Base-by-base conservation (phyloP, 2,888 invertebrate species). In the Eremobia ochroleuca region DNA sequence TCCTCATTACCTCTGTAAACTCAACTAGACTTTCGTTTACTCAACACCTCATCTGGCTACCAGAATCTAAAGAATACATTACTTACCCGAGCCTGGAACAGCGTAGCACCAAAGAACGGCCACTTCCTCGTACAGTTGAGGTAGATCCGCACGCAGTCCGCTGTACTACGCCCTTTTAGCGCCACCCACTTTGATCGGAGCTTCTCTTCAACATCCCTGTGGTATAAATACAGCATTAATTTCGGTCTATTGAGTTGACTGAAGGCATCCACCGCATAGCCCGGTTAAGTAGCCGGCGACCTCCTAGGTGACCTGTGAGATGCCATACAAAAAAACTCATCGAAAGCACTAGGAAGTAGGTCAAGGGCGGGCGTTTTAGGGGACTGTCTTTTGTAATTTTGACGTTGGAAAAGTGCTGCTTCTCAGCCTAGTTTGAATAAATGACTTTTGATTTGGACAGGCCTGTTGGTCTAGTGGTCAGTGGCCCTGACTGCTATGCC, bases 51-150 rank as follows among this genome's bases (percentile, higher is more conserved):
- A 18, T 6, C 28, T 28, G 28, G 15, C 15, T 58, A 28, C 2
- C 18, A 18, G 31, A 59, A 31, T 59, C 1, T 18, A 59, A 59
- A 59, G 18, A 59, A 59, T 59, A 31, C 3, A 31, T 9, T 31
- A 31, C 94, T 94, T 93, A 99, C 98, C 97, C 98, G 98, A 46
- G 98, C 99, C 95, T 98, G 98, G 96, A 99, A 99, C 34, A 99
- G 97, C 37, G 98, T 98, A 79, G 99, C 98, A 69, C 99, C 99
- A 92, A 99, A 99, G 96, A 98, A 99, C 15, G 99, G 99, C 99
- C 99, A 99, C 93, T 99, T 99, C 89, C 99, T 97, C 18, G 99
- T 98, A 91, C 99, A 99, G 82, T 99, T 99, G 89, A 99, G 97
- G 96, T 99, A 99, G 92, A 99, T 99, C 85, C 99, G 97, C 69